Evolutionary conservation across 2,888 invertebrate species (phyloP).

Genomic region (Branchellion lobata): DNA sequence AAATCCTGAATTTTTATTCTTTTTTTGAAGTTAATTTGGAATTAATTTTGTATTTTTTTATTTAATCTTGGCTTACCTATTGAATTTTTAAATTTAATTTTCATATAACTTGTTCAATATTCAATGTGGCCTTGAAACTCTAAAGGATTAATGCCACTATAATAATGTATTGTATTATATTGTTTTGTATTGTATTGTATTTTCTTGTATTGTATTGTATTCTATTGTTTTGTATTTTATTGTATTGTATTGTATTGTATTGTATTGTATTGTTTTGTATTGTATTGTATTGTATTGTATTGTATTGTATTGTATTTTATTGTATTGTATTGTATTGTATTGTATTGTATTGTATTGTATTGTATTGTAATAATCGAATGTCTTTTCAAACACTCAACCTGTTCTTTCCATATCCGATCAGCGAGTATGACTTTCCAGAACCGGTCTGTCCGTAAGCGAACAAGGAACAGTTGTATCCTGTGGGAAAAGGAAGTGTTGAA

Average conservation of each 20-base stretch:
- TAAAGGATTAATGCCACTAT: too few relatives aligned
- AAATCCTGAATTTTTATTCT: too few relatives aligned
- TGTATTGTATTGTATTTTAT: background rate
- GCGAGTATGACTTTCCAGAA: constrained; percentile 62
- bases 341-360: background rate
- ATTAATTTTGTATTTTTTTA: too few relatives aligned
- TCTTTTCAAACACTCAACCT: constrained; percentile 45
- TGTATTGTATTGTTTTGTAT: background rate
- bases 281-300: background rate
- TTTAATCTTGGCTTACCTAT: too few relatives aligned
- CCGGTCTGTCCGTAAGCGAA: constrained; percentile 64
- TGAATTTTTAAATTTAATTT: too few relatives aligned
- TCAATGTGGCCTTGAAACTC: too few relatives aligned
- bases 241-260: background rate
- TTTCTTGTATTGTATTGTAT: background rate
- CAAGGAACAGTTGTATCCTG: constrained; percentile 63
- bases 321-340: background rate
- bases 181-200: background rate
- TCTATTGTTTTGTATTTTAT: background rate
- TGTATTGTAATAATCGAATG: background rate
- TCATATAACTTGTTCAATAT: too few relatives aligned
- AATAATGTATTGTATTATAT: background rate
- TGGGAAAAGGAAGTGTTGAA: constrained; percentile 40
- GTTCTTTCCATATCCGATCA: constrained; percentile 60
- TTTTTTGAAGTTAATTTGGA: too few relatives aligned